Percentiles rank a stretch among this genome's conserved stretches.
Evolutionary conservation across 2,888 invertebrate species (phyloP).

Genomic region (Rhimphoctona megacephalus): DNA sequence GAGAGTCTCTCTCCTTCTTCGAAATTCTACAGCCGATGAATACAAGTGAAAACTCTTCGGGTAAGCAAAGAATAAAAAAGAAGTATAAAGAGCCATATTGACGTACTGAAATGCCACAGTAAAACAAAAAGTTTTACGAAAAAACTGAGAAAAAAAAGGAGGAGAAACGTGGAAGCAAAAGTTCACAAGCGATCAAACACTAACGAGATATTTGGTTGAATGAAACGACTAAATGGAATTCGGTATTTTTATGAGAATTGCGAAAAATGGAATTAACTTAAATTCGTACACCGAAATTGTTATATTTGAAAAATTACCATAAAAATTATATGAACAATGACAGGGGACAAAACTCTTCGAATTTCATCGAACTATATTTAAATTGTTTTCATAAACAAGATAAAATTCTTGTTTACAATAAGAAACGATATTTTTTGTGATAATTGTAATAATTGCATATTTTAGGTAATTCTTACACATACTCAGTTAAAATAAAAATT

Average conservation of each 20-base stretch:
- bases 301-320: neutral
- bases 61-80: slow-evolving; percentile 25
- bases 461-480: neutral
- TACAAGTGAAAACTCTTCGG: slow-evolving; percentile 30
- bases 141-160: slow-evolving; percentile 3
- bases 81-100: slow-evolving; percentile 32
- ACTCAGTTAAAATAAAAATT: neutral
- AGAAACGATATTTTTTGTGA: neutral
- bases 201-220: slow-evolving; percentile 3
- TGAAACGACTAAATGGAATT: slow-evolving; percentile 68
- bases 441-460: too few species aligned
- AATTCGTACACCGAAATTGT: neutral
- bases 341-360: neutral
- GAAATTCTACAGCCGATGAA: slow-evolving; percentile 28
- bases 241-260: slow-evolving; percentile 69
- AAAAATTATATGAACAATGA: neutral
- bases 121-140: slow-evolving; percentile 31
- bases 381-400: neutral
- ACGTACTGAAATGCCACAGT: slow-evolving; percentile 9
- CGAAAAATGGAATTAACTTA: slow-evolving; percentile 16
- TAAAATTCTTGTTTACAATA: neutral
- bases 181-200: slow-evolving; percentile 50
- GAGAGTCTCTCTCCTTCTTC: slow-evolving; percentile 8
- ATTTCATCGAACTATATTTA: neutral
- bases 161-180: slow-evolving; percentile 35